Conservation (phyloP, 2,113 vertebrate genomes). For the Ardeotis arabs region DNA sequence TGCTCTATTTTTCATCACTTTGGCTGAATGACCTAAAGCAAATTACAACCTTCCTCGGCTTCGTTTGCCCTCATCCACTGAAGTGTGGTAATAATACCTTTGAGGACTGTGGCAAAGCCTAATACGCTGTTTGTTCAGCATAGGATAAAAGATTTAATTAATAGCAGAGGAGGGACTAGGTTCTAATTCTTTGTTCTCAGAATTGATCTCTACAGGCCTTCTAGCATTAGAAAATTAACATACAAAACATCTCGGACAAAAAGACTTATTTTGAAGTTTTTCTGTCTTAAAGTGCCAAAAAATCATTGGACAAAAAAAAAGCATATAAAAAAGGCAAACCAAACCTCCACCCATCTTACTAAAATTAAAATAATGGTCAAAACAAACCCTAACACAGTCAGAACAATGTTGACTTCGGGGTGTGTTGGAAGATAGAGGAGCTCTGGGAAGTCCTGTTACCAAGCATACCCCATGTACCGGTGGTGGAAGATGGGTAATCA, state of each 20-base stretch:
- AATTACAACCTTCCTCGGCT: not conserved
- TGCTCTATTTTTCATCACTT: not conserved
- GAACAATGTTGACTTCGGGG: not conserved
- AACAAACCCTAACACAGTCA: not conserved
- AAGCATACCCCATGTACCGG: rapidly evolving
- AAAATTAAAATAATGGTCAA: not conserved
- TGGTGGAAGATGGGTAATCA: not conserved
- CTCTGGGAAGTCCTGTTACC: not conserved
- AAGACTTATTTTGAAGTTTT: not conserved
- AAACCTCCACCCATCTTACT: not conserved
- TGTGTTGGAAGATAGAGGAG: not conserved
- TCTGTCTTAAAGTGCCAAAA: not conserved
- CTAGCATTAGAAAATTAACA: not conserved
- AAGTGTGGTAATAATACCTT: not conserved
- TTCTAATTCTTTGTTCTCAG: not conserved
- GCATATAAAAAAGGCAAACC: not conserved
- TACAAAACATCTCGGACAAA: not conserved
- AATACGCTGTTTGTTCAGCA: not conserved
- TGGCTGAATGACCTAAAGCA: not conserved
- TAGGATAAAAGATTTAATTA: slow-evolving; percentile 14
- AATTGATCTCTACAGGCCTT: not conserved
- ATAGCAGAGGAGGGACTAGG: not conserved
- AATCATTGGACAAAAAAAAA: not conserved
- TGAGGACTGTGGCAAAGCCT: not conserved
- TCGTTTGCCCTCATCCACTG: not conserved